phyloP scores from a whole-genome alignment of 2,888 invertebrate species.

The Aromia moschata region DNA sequence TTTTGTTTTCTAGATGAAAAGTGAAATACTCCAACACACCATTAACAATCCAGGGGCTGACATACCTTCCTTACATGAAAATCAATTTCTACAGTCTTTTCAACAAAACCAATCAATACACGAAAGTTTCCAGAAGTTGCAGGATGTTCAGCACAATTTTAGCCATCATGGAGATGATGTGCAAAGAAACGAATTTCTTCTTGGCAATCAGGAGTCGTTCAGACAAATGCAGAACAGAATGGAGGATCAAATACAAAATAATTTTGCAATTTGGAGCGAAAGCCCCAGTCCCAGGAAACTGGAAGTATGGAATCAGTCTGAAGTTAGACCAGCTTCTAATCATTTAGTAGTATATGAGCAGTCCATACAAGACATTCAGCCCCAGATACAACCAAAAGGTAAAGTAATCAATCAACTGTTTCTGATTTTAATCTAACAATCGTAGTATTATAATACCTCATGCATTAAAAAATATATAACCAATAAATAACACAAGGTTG shows the following conservation, averaged over 20 bases:
- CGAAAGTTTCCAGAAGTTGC: neutral
- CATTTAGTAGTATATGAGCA: slow-evolving; percentile 47
- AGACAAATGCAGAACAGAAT: neutral
- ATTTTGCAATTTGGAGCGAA: slow-evolving; percentile 19
- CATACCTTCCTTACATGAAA: slow-evolving; percentile 13
- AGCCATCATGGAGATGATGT: slow-evolving; percentile 3
- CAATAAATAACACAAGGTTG: too few relatives aligned
- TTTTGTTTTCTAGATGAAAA: slow-evolving; percentile 28
- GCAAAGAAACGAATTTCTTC: slow-evolving; percentile 6
- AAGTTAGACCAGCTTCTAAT: slow-evolving; percentile 20
- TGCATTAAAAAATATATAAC: too few relatives aligned
- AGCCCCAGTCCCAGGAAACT: slow-evolving; percentile 21
- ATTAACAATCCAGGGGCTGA: slow-evolving; percentile 8
- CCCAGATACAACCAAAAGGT: slow-evolving; percentile 42
- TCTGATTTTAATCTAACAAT: too few relatives aligned
- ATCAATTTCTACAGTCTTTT: slow-evolving; percentile 20
- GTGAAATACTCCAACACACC: slow-evolving; percentile 23
- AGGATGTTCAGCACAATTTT: slow-evolving; percentile 7
- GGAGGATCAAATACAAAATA: neutral
- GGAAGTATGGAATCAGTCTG: slow-evolving; percentile 32
- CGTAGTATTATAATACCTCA: too few relatives aligned
- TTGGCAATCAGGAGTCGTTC: neutral
- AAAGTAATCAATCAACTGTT: too few relatives aligned
- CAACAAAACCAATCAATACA: slow-evolving; percentile 13
- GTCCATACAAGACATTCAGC: slow-evolving; percentile 40